Evolutionary conservation across 1,140 invertebrate species (phyloP).

Genomic region (Aricia agestis): DNA sequence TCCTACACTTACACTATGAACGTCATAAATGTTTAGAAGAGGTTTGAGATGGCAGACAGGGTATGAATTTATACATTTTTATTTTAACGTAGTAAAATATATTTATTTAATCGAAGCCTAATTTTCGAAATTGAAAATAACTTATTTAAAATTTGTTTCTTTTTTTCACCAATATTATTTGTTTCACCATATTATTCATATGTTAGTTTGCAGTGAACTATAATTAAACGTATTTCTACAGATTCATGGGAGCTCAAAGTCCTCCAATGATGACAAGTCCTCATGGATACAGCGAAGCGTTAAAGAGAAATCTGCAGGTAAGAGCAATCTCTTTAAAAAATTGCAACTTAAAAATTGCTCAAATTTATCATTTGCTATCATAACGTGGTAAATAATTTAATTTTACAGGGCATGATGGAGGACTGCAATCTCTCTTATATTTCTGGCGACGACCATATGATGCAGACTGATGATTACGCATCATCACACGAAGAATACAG

Average conservation of each 20-base stretch:
- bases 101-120: conserved; percentile 8
- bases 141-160: conserved; percentile 22
- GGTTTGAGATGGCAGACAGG: conserved; percentile 61
- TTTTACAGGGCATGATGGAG: conserved; percentile 73
- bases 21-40: conserved; percentile 43
- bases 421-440: conserved; percentile 73
- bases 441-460: conserved; percentile 71
- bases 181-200: not conserved
- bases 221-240: conserved; percentile 34
- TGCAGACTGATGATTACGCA: conserved; percentile 70
- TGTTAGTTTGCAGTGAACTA: conserved; percentile 16
- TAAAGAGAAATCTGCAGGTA: conserved; percentile 74
- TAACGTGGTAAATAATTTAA: not conserved
- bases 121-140: conserved; percentile 7
- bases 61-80: conserved; percentile 57
- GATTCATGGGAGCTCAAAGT: conserved; percentile 74
- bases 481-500: conserved; percentile 73
- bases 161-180: conserved; percentile 16
- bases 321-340: not conserved
- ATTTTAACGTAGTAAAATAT: conserved; percentile 23
- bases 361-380: too few species aligned
- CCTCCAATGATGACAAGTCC: conserved; percentile 74
- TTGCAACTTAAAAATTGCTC: too few species aligned
- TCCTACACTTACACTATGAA: conserved; percentile 47
- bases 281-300: conserved; percentile 71